Evolutionary conservation across 1,140 invertebrate genomes (phyloP).

Genomic region (Trigoniulus corallinus): DNA sequence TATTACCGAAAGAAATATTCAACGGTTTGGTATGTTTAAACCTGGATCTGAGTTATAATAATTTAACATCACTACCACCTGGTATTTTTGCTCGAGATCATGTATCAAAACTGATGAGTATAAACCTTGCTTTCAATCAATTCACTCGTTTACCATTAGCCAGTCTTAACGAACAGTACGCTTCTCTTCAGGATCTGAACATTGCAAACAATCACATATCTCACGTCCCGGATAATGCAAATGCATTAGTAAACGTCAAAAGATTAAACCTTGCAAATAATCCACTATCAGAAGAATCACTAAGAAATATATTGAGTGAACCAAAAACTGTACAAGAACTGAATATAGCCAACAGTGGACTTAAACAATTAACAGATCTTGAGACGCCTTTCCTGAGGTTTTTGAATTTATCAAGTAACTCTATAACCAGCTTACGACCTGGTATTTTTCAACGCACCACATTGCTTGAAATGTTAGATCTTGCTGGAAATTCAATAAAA

Average conservation of each 20-base stretch:
- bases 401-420: slow-evolving; percentile 66
- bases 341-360: slow-evolving; percentile 60
- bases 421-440: slow-evolving; percentile 43
- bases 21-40: slow-evolving; percentile 60
- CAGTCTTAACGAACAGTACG: slow-evolving; percentile 61
- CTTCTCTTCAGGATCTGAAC: slow-evolving; percentile 57
- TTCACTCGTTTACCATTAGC: slow-evolving; percentile 60
- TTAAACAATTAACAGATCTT: slow-evolving; percentile 38
- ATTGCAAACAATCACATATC: slow-evolving; percentile 57
- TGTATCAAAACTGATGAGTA: slow-evolving; percentile 57
- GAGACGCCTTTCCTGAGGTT: slow-evolving; percentile 70
- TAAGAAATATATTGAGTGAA: slow-evolving; percentile 59
- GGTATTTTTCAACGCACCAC: slow-evolving; percentile 54
- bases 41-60: slow-evolving; percentile 56
- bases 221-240: slow-evolving; percentile 62
- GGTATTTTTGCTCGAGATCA: slow-evolving; percentile 63
- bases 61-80: slow-evolving; percentile 52
- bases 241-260: slow-evolving; percentile 72
- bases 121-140: slow-evolving; percentile 58
- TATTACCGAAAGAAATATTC: slow-evolving; percentile 58
- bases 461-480: slow-evolving; percentile 53
- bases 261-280: slow-evolving; percentile 70
- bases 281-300: slow-evolving; percentile 50
- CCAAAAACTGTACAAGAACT: slow-evolving; percentile 69
- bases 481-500: slow-evolving; percentile 52